These are phyloP conservation scores for Glareola pratincola DNA, from an alignment of 2,113 vertebrate species.

Conservation along the genomic window DNA sequence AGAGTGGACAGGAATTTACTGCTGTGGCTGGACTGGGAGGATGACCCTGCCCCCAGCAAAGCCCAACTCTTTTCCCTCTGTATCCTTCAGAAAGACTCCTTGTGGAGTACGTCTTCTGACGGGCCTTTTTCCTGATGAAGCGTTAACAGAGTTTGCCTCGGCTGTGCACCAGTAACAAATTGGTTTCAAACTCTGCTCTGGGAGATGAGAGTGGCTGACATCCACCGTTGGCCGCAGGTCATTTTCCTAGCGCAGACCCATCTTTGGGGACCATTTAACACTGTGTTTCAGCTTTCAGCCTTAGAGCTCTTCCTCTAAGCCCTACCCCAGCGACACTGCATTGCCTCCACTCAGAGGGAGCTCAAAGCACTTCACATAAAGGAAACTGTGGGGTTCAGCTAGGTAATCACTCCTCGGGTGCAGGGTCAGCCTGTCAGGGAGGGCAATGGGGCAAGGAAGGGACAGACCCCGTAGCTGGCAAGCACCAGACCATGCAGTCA, in stretches of 20 bases:
- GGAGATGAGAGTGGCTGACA: background rate
- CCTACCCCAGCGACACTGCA: background rate
- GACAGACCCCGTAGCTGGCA: background rate
- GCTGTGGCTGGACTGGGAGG: background rate
- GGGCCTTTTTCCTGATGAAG: background rate
- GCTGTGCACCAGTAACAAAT: background rate
- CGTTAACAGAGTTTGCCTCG: background rate
- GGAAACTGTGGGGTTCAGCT: background rate
- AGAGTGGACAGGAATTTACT: background rate
- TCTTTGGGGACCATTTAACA: slow-evolving; percentile 19
- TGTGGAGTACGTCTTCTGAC: background rate
- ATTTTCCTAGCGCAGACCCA: background rate
- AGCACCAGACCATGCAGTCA: background rate
- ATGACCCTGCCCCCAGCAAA: background rate
- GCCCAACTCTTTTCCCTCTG: background rate
- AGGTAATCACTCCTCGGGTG: background rate
- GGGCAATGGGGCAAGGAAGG: background rate
- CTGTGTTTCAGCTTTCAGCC: slow-evolving; percentile 1
- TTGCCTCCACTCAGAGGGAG: background rate
- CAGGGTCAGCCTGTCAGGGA: background rate
- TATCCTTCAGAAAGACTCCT: background rate
- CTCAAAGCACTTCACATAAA: background rate
- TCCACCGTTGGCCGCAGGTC: background rate
- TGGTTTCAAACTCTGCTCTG: background rate
- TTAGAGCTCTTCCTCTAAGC: background rate